A percentile compares a stretch with the other conserved stretches of the same genome.
Conservation (phyloP, 37 sponge, comb jelly and placozoan species). For the Cliona cf. orientalis region DNA sequence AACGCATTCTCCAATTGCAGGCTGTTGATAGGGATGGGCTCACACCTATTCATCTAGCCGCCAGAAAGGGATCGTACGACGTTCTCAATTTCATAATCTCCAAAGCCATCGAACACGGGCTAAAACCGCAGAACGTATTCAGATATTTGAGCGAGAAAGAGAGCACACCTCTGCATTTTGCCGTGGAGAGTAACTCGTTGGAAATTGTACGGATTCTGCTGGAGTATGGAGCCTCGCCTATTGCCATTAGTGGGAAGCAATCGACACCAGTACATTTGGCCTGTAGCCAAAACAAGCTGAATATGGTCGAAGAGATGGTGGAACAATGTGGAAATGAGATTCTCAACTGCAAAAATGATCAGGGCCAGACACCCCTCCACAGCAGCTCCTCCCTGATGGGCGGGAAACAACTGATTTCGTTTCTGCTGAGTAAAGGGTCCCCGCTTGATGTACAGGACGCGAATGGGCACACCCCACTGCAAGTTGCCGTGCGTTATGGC, state of each 20-base stretch:
- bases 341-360: constrained; percentile 13
- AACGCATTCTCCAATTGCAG: constrained; percentile 35
- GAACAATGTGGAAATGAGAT: constrained; percentile 28
- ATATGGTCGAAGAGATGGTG: constrained; percentile 59
- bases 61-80: constrained; percentile 62
- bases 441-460: constrained; percentile 49
- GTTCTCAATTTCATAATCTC: constrained; percentile 63
- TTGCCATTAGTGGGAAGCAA: constrained; percentile 30
- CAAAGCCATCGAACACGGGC: constrained; percentile 19
- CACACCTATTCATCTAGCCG: constrained; percentile 76
- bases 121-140: constrained; percentile 41
- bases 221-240: constrained; percentile 61
- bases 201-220: constrained; percentile 66
- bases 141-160: constrained; percentile 58
- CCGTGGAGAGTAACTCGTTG: constrained; percentile 74
- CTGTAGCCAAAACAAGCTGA: constrained; percentile 51
- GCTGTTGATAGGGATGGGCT: constrained; percentile 55
- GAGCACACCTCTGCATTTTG: constrained; percentile 78
- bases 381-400: constrained; percentile 19
- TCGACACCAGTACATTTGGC: constrained; percentile 76
- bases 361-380: constrained; percentile 56
- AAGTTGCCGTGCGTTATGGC: constrained; percentile 44
- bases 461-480: constrained; percentile 68
- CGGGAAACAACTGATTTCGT: constrained; percentile 22
- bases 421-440: constrained; percentile 47